Evolutionary conservation across 2,888 invertebrate species (phyloP).

Genomic region (Microchrysa polita): DNA sequence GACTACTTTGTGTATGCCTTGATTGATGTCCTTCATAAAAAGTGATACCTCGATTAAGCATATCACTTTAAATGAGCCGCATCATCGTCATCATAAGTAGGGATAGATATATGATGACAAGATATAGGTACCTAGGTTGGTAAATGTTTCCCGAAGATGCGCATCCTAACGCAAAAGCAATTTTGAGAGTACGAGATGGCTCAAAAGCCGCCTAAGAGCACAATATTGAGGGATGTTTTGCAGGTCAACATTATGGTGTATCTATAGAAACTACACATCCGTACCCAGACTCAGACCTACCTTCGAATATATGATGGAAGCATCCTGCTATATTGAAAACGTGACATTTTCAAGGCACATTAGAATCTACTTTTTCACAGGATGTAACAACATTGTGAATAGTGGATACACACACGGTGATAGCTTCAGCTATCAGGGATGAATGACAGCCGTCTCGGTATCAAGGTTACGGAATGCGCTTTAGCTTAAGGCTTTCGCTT

Average conservation of each 20-base stretch:
- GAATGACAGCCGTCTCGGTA: neutral
- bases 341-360: constrained; percentile 36
- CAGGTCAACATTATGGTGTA: too few relatives aligned
- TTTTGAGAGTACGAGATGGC: neutral
- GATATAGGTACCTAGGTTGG: neutral
- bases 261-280: neutral
- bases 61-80: constrained; percentile 33
- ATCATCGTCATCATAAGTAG: neutral
- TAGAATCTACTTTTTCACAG: constrained; percentile 14
- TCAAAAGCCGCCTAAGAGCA: too few relatives aligned
- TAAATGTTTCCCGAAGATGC: neutral
- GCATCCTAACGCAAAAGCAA: neutral
- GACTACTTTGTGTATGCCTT: constrained; percentile 24
- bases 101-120: constrained; percentile 1
- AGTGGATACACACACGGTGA: too few relatives aligned
- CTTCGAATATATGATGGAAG: neutral
- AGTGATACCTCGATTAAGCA: constrained; percentile 30
- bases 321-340: constrained; percentile 40
- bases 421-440: neutral
- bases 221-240: constrained; percentile 5
- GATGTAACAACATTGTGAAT: neutral
- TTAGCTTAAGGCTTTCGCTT: neutral
- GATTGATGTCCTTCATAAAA: constrained; percentile 31
- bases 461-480: neutral
- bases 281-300: too few relatives aligned